phyloP scores from a whole-genome alignment of 2,113 vertebrate genomes.

The Lagenorhynchus albirostris region DNA sequence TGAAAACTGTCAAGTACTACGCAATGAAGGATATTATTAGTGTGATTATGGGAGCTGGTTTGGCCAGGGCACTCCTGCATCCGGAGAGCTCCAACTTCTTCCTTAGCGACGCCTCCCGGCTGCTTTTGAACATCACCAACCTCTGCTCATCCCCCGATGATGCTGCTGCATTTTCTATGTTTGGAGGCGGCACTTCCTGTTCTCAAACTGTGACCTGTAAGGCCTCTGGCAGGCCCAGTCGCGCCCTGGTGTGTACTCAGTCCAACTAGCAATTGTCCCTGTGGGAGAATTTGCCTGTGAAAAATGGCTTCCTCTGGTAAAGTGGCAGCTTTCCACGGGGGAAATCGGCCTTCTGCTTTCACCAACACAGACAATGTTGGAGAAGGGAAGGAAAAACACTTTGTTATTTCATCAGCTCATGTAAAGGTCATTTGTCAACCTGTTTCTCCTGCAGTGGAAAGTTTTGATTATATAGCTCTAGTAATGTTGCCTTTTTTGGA shows the following conservation, averaged over 20 bases:
- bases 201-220: background rate
- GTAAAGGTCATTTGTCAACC: slow-evolving; percentile 38
- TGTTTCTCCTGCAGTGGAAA: slow-evolving; percentile 8
- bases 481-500: slow-evolving; percentile 48
- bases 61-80: background rate
- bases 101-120: background rate
- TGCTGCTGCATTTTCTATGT: background rate
- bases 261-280: background rate
- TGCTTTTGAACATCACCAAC: rapidly evolving
- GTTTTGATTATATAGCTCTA: background rate
- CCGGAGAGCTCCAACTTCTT: background rate
- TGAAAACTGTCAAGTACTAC: background rate
- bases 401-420: background rate
- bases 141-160: rapidly evolving
- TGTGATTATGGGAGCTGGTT: rapidly evolving
- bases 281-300: background rate
- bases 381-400: background rate
- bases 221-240: background rate
- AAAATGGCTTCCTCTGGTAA: background rate
- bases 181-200: background rate
- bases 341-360: background rate
- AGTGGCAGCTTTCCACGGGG: background rate
- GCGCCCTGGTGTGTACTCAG: rapidly evolving
- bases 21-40: background rate
- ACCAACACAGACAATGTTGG: background rate